Evolutionary conservation across 2,888 invertebrate species (phyloP).

Genomic region (Drosophila mettleri): DNA sequence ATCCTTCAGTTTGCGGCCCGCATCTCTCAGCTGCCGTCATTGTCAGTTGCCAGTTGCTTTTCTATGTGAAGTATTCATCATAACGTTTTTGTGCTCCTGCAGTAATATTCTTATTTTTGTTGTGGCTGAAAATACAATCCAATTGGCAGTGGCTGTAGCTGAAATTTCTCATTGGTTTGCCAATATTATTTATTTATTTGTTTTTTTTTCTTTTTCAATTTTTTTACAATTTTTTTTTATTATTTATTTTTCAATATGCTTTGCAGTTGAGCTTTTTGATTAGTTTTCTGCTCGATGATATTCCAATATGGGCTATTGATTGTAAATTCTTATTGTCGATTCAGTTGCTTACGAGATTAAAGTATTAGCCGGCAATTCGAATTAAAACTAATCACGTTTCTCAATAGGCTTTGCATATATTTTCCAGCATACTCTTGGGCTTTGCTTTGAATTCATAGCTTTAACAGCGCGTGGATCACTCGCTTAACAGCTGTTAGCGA

Average conservation of each 20-base stretch:
- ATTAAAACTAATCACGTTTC: conserved; percentile 5
- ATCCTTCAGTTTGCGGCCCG: conserved; percentile 1
- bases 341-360: conserved; percentile 22
- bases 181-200: conserved; percentile 55
- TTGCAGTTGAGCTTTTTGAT: conserved; percentile 65
- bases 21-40: conserved; percentile 30
- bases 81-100: conserved; percentile 21
- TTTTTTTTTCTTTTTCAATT: conserved; percentile 26
- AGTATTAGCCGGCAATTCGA: conserved; percentile 6
- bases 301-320: conserved; percentile 44
- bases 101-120: conserved; percentile 41
- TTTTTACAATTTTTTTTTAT: conserved; percentile 18
- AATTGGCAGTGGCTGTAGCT: conserved; percentile 48
- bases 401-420: neutral
- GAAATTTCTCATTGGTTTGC: conserved; percentile 60
- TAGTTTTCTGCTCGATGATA: conserved; percentile 53
- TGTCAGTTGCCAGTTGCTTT: conserved; percentile 54
- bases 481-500: conserved; percentile 16
- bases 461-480: conserved; percentile 3
- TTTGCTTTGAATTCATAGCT: neutral
- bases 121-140: conserved; percentile 47
- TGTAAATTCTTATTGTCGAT: conserved; percentile 25
- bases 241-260: conserved; percentile 16
- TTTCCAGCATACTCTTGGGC: conserved; percentile 41
- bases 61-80: conserved; percentile 42